Evolutionary conservation across 2,888 invertebrate species (phyloP), one percentile per base, ranked within the genome.

Genomic region (Strigamia crassipes): DNA sequence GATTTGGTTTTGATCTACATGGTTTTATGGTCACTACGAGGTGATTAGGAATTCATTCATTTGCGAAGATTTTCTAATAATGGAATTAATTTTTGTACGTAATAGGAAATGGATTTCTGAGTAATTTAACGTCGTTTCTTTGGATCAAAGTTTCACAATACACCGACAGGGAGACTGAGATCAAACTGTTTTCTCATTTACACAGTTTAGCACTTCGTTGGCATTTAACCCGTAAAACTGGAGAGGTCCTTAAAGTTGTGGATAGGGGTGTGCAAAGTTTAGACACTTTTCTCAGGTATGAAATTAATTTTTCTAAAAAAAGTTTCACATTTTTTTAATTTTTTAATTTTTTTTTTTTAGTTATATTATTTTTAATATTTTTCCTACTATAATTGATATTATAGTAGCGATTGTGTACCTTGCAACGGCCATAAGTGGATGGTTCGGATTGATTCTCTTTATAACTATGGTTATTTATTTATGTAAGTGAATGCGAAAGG

Each of bases 141-240:
- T 99, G 99, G 99, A 97, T 99, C 85, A 91, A 92, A 85, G 94
- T 99, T 78, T 96, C 97, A 86, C 99, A 99, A 88, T 98, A 94
- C 87, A 97, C 97, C 1, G 96, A 96, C 9, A 91, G 96, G 83
- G 96, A 97, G 89, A 92, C 97, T 12, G 88, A 93, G 92, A 91
- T 96, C 83, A 93, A 94, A 86, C 89, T 96, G 42, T 96, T 94
- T 88, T 90, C 92, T 78, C 97, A 98, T 88, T 90, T 98, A 18
- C 98, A 98, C 88, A 91, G 86, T 82, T 88, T 99, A 82, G 97
- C 97, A 5, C 90, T 99, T 79, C 91, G 95, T 31, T 99, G 99
- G 99, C 99, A 99, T 88, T 89, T 99, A 46, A 91, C 93, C 1
- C 90, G 98, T 13, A 99, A 99, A 90, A 99, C 99, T 0, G 99